A percentile compares a stretch with the other conserved stretches of the same genome.
These are phyloP conservation scores for Delphinapterus leucas DNA, from an alignment of 2,113 vertebrate species.

Conservation along the genomic window DNA sequence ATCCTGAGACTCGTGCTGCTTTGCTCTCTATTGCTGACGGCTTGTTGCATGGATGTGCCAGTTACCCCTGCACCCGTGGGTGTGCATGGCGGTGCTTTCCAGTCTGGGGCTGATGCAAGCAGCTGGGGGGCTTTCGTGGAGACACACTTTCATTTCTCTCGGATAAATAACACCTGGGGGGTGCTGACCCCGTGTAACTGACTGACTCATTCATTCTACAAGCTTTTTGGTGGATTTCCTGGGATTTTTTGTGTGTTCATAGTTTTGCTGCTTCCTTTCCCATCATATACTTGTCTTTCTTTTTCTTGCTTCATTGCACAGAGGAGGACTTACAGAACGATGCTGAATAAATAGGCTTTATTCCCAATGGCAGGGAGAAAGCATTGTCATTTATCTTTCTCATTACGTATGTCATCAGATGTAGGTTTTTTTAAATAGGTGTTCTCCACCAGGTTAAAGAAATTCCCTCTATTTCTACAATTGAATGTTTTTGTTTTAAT, in stretches of 20 bases:
- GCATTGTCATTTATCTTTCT: too few species aligned
- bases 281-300: background rate
- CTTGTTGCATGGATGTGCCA: fast-evolving
- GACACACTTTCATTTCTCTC: background rate
- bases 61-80: background rate
- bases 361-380: background rate
- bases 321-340: background rate
- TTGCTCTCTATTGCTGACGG: background rate
- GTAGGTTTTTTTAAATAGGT: background rate
- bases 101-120: background rate
- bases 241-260: background rate
- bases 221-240: background rate
- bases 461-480: background rate
- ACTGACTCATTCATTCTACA: background rate
- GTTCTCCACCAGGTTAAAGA: background rate
- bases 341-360: background rate
- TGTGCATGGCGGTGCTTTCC: too few species aligned
- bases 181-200: background rate
- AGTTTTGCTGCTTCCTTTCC: background rate
- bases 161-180: background rate
- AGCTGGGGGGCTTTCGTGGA: background rate
- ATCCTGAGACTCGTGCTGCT: too few species aligned
- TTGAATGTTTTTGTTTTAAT: background rate
- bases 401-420: background rate
- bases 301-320: background rate